Percentiles rank a stretch among this genome's conserved stretches.
Conservation (phyloP, 1,140 invertebrate genomes). For the Drosophila arizonae region DNA sequence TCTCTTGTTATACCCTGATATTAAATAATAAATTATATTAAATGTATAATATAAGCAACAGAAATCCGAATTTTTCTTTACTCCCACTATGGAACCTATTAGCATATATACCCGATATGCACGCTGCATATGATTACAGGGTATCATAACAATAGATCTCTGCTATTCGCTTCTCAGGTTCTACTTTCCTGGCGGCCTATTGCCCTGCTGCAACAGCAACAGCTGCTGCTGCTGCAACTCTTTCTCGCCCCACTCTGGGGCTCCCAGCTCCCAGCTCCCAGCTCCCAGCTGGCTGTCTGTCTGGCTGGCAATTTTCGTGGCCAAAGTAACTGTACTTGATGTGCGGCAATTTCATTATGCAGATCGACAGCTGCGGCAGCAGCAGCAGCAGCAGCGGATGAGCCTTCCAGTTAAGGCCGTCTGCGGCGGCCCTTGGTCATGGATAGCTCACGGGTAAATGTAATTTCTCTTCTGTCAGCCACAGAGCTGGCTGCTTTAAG, state of each 20-base stretch:
- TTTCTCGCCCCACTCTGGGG: slow-evolving; percentile 30
- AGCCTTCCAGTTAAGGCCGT: slow-evolving; percentile 18
- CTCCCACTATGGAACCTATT: too few species aligned
- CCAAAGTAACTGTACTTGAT: slow-evolving; percentile 64
- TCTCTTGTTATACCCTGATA: too few species aligned
- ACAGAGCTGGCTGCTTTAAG: slow-evolving; percentile 8
- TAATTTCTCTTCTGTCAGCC: slow-evolving; percentile 12
- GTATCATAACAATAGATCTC: slow-evolving; percentile 8
- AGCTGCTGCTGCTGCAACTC: slow-evolving; percentile 17
- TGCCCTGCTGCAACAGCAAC: slow-evolving; percentile 43
- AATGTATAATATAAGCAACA: too few species aligned
- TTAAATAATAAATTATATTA: too few species aligned
- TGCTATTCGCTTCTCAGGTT: slow-evolving; percentile 62
- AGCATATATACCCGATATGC: background rate
- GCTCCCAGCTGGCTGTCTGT: slow-evolving; percentile 10
- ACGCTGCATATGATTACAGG: background rate
- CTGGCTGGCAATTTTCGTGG: slow-evolving; percentile 34
- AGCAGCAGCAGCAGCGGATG: background rate
- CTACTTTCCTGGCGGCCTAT: slow-evolving; percentile 55
- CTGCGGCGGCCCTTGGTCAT: slow-evolving; percentile 5
- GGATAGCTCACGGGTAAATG: background rate
- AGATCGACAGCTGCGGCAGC: slow-evolving; percentile 53
- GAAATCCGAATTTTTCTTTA: too few species aligned
- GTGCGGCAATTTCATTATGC: slow-evolving; percentile 70
- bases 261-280: background rate